Conservation (phyloP, 2,797 vertebrate species). For the Saguinus oedipus region DNA sequence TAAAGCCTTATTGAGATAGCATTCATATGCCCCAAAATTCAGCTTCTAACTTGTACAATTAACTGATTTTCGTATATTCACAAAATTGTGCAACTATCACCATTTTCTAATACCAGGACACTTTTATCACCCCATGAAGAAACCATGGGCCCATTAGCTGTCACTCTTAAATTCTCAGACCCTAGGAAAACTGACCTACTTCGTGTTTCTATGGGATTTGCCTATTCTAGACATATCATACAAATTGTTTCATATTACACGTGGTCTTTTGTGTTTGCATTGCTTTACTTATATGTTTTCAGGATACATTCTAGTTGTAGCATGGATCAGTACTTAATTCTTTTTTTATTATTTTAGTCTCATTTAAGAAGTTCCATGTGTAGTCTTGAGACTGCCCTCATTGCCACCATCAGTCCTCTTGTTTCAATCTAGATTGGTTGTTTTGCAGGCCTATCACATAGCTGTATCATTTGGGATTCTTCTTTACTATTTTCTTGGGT, state of each 20-base stretch:
- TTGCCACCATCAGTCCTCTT: background rate
- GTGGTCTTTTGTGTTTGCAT: background rate
- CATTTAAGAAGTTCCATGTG: background rate
- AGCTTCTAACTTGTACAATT: background rate
- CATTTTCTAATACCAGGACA: background rate
- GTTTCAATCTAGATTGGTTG: background rate
- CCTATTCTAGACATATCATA: background rate
- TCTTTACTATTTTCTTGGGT: background rate
- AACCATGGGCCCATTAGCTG: background rate
- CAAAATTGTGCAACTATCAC: background rate
- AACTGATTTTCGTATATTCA: background rate
- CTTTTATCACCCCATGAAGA: background rate
- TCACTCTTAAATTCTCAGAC: background rate
- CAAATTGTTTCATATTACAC: background rate
- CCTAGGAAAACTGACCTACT: background rate
- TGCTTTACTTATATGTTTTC: background rate
- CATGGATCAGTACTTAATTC: background rate
- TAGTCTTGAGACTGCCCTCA: background rate
- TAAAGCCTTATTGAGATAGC: background rate
- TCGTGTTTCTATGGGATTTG: background rate
- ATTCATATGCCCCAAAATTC: background rate
- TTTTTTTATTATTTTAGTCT: background rate
- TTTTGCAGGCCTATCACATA: background rate
- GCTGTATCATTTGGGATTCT: background rate
- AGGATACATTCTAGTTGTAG: background rate